phyloP scores from a whole-genome alignment of 2,888 invertebrate genomes.

The Alloplasta piceator region DNA sequence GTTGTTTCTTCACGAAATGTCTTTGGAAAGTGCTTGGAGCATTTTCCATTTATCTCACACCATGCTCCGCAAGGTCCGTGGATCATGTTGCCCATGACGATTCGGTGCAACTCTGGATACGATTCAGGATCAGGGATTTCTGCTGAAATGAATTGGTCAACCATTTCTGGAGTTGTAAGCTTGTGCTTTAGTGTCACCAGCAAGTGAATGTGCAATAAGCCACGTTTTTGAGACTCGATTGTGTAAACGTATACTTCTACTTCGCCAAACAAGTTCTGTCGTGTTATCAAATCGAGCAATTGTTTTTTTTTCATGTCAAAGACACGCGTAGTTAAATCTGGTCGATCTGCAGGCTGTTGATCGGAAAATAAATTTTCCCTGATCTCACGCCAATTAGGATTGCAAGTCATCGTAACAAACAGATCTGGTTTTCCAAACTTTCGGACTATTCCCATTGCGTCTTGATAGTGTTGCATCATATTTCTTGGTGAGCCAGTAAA shows the following conservation, averaged over 20 bases:
- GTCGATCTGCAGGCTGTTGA: conserved; percentile 65
- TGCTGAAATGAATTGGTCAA: background rate
- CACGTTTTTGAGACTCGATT: background rate
- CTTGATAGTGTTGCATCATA: conserved; percentile 66
- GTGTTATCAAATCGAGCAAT: conserved; percentile 48
- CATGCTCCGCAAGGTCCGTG: conserved; percentile 77
- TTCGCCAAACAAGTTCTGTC: conserved; percentile 58
- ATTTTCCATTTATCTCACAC: conserved; percentile 64
- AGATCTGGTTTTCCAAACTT: conserved; percentile 43
- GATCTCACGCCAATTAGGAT: conserved; percentile 31
- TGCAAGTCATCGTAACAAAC: too few relatives aligned
- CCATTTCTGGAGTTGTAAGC: too few relatives aligned
- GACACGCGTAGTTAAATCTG: conserved; percentile 60
- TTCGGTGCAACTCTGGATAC: conserved; percentile 71
- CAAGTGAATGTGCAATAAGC: too few relatives aligned
- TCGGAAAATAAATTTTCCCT: conserved; percentile 59
- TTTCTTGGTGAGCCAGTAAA: conserved; percentile 65
- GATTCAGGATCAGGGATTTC: conserved; percentile 67
- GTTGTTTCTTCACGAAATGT: conserved; percentile 64
- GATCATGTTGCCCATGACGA: conserved; percentile 76
- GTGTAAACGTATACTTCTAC: conserved; percentile 45
- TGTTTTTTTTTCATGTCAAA: conserved; percentile 60
- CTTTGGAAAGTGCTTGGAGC: conserved; percentile 67
- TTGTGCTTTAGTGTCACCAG: too few relatives aligned
- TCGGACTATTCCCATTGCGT: conserved; percentile 65